A percentile compares a stretch with the other conserved stretches of the same genome.
phyloP scores from a whole-genome alignment of 2,888 invertebrate species.

The Fragum sueziense region DNA sequence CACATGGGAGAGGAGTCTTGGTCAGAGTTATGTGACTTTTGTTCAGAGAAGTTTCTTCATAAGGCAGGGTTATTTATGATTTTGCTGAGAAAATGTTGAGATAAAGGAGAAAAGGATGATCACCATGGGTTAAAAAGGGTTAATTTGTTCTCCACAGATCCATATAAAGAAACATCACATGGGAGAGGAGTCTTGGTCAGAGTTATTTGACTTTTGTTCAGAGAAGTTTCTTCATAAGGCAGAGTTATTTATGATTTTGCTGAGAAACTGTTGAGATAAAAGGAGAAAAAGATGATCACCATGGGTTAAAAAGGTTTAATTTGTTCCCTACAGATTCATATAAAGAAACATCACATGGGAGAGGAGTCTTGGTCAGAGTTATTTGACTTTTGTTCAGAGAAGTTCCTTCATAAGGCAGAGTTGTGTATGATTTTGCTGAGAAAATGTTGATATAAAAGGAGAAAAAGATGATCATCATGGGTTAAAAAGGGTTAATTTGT shows the following conservation, averaged over 20 bases:
- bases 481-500: no score
- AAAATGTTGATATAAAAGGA: no score
- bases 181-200: conserved; percentile 40
- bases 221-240: conserved; percentile 49
- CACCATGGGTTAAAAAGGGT: no score
- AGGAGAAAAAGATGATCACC: no score
- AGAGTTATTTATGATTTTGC: no score
- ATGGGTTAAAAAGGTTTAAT: no score
- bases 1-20: conserved; percentile 37
- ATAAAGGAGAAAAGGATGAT: no score
- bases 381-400: conserved; percentile 49
- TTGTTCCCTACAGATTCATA: conserved; percentile 23
- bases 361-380: conserved; percentile 44
- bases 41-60: conserved; percentile 49
- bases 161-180: conserved; percentile 35
- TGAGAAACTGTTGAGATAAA: no score
- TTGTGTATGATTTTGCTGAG: no score
- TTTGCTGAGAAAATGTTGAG: no score
- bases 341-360: conserved; percentile 35
- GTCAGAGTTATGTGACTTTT: conserved; percentile 49
- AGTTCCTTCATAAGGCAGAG: conserved; percentile 47
- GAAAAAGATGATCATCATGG: no score
- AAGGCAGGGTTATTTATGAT: no score
- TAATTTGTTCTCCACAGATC: conserved; percentile 17
- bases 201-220: conserved; percentile 49